phyloP scores from a whole-genome alignment of 2,888 invertebrate genomes.

The Lepas anatifera region DNA sequence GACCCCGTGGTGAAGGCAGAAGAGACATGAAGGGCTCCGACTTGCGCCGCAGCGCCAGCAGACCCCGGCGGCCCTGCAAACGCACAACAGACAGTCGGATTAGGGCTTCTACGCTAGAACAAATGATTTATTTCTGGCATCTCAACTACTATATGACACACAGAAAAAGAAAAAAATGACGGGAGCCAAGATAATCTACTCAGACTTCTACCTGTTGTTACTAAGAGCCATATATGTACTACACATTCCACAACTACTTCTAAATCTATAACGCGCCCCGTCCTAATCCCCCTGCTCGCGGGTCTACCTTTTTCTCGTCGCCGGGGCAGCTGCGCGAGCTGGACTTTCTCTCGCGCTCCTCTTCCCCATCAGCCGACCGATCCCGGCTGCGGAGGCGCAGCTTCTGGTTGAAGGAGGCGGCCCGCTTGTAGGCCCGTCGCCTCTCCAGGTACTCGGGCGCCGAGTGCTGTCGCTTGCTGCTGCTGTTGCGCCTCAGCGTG shows the following conservation, averaged over 20 bases:
- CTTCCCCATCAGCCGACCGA: constrained; percentile 24
- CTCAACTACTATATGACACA: no score
- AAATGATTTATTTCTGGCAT: no score
- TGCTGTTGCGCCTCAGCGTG: constrained; percentile 29
- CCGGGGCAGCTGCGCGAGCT: constrained; percentile 18
- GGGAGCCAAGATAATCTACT: no score
- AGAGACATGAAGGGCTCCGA: constrained; percentile 3
- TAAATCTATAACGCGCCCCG: no score
- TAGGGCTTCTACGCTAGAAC: no score
- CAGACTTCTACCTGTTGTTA: no score
- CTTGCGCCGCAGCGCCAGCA: neutral
- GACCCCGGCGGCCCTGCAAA: neutral
- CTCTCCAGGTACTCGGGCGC: constrained; percentile 82
- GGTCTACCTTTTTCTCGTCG: neutral
- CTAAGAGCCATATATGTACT: no score
- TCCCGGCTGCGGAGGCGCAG: constrained; percentile 4
- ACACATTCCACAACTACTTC: no score
- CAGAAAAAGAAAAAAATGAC: no score
- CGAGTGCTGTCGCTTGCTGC: constrained; percentile 59
- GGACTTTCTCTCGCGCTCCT: constrained; percentile 33
- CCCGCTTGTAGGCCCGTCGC: constrained; percentile 21
- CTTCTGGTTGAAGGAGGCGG: constrained; percentile 15
- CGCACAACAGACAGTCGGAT: no score
- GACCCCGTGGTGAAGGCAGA: neutral
- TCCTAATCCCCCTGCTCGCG: no score